A percentile compares a stretch with the other conserved stretches of the same genome.
Evolutionary conservation across 2,888 invertebrate genomes (phyloP).

Genomic region (Agapostemon virescens): DNA sequence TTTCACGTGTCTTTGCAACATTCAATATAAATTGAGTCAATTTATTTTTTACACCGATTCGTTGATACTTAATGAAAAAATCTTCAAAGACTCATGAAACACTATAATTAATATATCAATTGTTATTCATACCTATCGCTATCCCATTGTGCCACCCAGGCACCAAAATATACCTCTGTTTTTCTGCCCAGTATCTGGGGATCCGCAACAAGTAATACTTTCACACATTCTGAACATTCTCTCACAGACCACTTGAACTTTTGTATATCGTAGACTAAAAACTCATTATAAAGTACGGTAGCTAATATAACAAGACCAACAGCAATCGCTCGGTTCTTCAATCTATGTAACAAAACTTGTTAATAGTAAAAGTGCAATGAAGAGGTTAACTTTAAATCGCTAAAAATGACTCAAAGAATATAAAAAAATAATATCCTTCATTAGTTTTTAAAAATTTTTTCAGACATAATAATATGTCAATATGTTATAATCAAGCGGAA

Average conservation of each 20-base stretch:
- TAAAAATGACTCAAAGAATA: background rate
- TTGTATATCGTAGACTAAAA: slow-evolving; percentile 82
- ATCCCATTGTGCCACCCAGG: slow-evolving; percentile 90
- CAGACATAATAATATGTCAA: background rate
- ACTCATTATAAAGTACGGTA: slow-evolving; percentile 83
- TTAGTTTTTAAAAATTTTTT: background rate
- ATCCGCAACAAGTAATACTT: slow-evolving; percentile 90
- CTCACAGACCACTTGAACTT: slow-evolving; percentile 81
- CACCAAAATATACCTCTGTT: slow-evolving; percentile 86
- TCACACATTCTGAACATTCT: slow-evolving; percentile 82
- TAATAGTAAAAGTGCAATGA: background rate
- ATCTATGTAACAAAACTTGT: slow-evolving; percentile 48
- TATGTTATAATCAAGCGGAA: background rate
- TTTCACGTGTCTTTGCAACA: slow-evolving; percentile 7
- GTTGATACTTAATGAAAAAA: background rate
- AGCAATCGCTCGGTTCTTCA: slow-evolving; percentile 54
- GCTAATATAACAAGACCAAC: slow-evolving; percentile 52
- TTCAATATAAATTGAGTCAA: background rate
- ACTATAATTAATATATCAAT: slow-evolving; percentile 7
- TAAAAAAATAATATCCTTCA: background rate
- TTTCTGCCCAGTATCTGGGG: slow-evolving; percentile 94
- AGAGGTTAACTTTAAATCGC: background rate
- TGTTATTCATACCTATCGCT: slow-evolving; percentile 87
- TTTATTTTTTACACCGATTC: background rate
- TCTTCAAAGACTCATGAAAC: slow-evolving; percentile 8